phyloP scores from a whole-genome alignment of 2,797 vertebrate genomes.

The Rallus crepitans region DNA sequence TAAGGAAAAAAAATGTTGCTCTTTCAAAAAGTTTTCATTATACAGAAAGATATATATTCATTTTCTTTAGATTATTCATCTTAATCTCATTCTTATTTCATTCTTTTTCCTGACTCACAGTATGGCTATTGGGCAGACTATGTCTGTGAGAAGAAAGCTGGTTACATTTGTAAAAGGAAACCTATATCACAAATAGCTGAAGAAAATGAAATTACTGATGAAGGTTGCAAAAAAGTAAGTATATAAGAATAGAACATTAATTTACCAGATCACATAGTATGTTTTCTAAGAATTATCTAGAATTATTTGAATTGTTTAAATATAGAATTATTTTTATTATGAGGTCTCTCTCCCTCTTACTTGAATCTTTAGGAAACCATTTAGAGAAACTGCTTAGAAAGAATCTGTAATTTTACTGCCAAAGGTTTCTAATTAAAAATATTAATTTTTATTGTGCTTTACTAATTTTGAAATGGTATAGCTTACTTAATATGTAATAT shows the following conservation, averaged over 20 bases:
- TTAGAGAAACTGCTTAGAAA: neutral
- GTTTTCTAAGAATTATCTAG: neutral
- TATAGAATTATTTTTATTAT: neutral
- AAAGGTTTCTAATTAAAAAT: neutral
- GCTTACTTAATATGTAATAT: neutral
- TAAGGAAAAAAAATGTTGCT: neutral
- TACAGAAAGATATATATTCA: neutral
- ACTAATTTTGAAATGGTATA: neutral
- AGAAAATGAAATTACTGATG: slow-evolving; percentile 53
- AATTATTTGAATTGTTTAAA: neutral
- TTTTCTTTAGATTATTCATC: neutral
- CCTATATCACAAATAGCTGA: slow-evolving; percentile 68
- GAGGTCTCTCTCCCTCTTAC: neutral
- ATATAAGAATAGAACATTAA: fast-evolving
- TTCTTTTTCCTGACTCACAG: slow-evolving; percentile 65
- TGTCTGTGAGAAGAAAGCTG: slow-evolving; percentile 83
- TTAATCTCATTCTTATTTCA: neutral
- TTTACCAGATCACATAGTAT: neutral
- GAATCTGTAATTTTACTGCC: neutral
- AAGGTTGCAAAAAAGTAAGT: slow-evolving; percentile 87
- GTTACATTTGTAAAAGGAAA: slow-evolving; percentile 91
- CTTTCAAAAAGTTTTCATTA: neutral
- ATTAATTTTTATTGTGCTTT: neutral
- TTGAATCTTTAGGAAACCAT: neutral
- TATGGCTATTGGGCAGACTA: slow-evolving; percentile 89